Evolutionary conservation across 2,888 invertebrate species (phyloP), one percentile per base, ranked within the genome.

Genomic region (Metopia argyrocephala): DNA sequence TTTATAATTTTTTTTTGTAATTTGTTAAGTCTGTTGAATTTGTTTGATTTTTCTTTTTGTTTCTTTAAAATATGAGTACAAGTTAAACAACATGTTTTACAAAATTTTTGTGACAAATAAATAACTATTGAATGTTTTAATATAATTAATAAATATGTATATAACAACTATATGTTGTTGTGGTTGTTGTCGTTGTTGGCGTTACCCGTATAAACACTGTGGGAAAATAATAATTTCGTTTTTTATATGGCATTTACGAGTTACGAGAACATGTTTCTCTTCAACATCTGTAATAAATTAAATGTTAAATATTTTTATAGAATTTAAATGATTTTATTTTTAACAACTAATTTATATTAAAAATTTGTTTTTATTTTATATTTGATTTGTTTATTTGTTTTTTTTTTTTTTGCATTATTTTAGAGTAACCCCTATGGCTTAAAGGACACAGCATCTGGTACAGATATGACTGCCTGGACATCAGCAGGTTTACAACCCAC

Each of bases 381-480:
- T 28, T n/a, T n/a, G n/a, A n/a, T n/a, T n/a, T n/a, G 3, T 27
- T 48, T 20, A 20, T 27, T n/a, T 57, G n/a, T 6, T 46, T 38
- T 46, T 59, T 57, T 48, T 61, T n/a, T 78, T 45, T 82, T 76
- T 62, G 23, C 62, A 12, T 1, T 38, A 38, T 94, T 94, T 84
- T 93, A 96, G 96, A 95, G 96, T 91, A 96, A 96, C 93, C 96
- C 96, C 85, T 96, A 96, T 91, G 95, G 94, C 86, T 92, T 97
- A 91, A 97, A 97, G 92, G 95, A 95, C 89, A 92, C 94, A 84
- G 94, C 96, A 91, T 93, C 95, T 87, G 94, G 95, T 87, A 94
- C 96, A 70, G 97, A 97, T 91, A 96, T 96, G 96, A 94, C 95
- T 83, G 96, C 96, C 86, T 97, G 97, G 97, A 96, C 96, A 86